These are phyloP conservation scores for Colossoma macropomum DNA, from an alignment of 2,113 vertebrate species.

Conservation along the genomic window DNA sequence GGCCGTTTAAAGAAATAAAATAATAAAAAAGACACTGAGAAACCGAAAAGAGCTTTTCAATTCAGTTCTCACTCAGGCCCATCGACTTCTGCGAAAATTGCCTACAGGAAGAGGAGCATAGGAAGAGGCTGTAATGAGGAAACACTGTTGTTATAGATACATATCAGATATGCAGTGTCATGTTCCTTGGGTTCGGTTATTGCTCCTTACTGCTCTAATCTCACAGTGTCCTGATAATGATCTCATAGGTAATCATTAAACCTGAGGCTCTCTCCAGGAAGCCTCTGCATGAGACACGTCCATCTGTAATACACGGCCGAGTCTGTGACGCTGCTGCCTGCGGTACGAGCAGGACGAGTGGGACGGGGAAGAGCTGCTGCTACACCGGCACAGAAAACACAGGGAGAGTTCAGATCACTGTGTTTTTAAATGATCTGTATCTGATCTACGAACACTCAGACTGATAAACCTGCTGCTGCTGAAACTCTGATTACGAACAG, in stretches of 20 bases:
- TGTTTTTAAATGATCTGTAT: too few species aligned
- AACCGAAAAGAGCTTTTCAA: not conserved
- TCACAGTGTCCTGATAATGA: not conserved
- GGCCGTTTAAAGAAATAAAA: not conserved
- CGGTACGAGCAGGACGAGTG: too few species aligned
- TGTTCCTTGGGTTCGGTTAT: slow-evolving; percentile 23
- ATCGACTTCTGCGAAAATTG: slow-evolving; percentile 7
- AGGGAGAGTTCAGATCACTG: too few species aligned
- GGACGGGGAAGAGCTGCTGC: not conserved
- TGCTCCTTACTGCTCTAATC: slow-evolving; percentile 8
- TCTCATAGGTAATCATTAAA: slow-evolving; percentile 20
- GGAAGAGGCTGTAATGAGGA: slow-evolving; percentile 25
- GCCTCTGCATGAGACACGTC: slow-evolving; percentile 9
- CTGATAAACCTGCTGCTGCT: too few species aligned
- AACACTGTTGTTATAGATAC: slow-evolving; percentile 15
- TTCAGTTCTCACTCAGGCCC: not conserved
- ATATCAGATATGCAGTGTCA: slow-evolving; percentile 36
- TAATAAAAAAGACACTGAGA: not conserved
- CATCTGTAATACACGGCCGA: not conserved
- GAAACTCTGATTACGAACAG: too few species aligned
- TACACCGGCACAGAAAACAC: not conserved
- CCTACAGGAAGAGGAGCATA: slow-evolving; percentile 27
- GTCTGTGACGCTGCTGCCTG: not conserved
- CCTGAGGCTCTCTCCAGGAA: not conserved
- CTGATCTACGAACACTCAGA: too few species aligned